phyloP scores from a whole-genome alignment of 1,140 invertebrate species.

The Coptotermes formosanus region DNA sequence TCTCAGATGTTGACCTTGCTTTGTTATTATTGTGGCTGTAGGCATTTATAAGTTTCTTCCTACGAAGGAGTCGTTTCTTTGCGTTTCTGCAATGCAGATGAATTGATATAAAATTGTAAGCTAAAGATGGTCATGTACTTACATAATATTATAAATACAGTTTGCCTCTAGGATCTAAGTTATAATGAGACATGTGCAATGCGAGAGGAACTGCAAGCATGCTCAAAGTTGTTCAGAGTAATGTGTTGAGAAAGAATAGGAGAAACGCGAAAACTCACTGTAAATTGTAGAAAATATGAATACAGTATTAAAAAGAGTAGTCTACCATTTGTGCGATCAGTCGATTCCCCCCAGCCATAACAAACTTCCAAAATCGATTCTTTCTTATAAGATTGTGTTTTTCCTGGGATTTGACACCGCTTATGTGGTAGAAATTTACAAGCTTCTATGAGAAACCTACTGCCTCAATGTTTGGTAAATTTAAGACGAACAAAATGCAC shows the following conservation, averaged over 20 bases:
- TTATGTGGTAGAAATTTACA: too few relatives aligned
- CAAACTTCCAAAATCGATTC: too few relatives aligned
- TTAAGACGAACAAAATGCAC: too few relatives aligned
- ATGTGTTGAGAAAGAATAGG: background rate
- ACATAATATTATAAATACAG: background rate
- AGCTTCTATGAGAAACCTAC: too few relatives aligned
- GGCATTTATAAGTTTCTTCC: background rate
- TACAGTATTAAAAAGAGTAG: background rate
- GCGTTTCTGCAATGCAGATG: background rate
- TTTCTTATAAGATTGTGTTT: too few relatives aligned
- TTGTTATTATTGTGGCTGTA: background rate
- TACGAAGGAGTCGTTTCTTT: background rate
- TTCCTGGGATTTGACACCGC: too few relatives aligned
- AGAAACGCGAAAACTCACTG: background rate
- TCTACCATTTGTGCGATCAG: too few relatives aligned
- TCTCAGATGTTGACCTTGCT: background rate
- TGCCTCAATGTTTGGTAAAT: too few relatives aligned
- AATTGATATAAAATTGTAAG: constrained; percentile 11
- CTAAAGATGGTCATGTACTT: background rate
- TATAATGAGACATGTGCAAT: background rate
- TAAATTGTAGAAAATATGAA: constrained; percentile 4
- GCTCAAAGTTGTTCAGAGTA: background rate
- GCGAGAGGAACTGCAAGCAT: background rate
- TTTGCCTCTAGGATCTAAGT: background rate
- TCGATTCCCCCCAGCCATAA: too few relatives aligned